Evolutionary conservation across 2,888 invertebrate genomes (phyloP).

Genomic region (Listrodromus nycthemerus): DNA sequence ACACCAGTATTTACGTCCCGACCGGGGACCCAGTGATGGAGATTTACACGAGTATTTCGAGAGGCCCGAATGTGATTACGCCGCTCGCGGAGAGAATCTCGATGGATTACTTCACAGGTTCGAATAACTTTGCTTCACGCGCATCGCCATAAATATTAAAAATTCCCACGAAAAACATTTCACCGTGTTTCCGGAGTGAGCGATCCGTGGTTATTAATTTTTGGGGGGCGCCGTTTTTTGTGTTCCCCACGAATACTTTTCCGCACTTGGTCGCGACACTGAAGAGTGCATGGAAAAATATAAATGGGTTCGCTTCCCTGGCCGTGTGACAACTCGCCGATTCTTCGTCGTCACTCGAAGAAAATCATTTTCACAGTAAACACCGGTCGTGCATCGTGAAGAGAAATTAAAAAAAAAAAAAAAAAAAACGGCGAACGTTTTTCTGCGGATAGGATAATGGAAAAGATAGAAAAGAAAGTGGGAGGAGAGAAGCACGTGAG

Average conservation of each 20-base stretch:
- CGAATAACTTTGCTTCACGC: not conserved
- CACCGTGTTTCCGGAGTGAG: not conserved
- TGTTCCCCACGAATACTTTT: conserved; percentile 45
- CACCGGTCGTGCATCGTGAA: not conserved
- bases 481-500: conserved; percentile 24
- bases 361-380: conserved; percentile 10
- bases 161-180: not conserved
- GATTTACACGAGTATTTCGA: conserved; percentile 41
- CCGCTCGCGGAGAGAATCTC: not conserved
- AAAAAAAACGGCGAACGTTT: conserved; percentile 4
- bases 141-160: not conserved
- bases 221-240: not conserved
- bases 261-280: not conserved
- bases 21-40: conserved; percentile 45
- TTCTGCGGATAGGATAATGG: conserved; percentile 2
- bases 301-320: not conserved
- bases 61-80: not conserved
- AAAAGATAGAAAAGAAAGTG: conserved; percentile 1
- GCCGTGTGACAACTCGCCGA: not conserved
- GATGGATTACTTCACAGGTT: not conserved
- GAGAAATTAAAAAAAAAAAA: conserved; percentile 1
- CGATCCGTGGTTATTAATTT: not conserved
- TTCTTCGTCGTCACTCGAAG: not conserved
- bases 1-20: conserved; percentile 60
- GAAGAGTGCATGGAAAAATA: not conserved